Percentiles rank a stretch among this genome's conserved stretches.
These are phyloP conservation scores for Agriopis marginaria DNA, from an alignment of 2,888 invertebrate genomes.

Conservation along the genomic window DNA sequence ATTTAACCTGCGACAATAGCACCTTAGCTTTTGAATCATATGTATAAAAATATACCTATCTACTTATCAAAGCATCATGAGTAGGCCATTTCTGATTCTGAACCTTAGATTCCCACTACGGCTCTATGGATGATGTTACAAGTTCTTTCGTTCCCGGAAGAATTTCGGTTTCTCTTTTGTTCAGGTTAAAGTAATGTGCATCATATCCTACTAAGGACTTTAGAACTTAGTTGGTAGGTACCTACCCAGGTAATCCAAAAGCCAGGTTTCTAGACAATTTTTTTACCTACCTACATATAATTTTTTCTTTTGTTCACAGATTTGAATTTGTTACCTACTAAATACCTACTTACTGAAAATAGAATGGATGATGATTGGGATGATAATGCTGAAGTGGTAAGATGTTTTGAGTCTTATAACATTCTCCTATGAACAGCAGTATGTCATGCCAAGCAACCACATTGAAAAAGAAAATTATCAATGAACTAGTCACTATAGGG, in stretches of 20 bases:
- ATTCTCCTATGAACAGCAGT: neutral
- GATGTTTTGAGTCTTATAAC: conserved; percentile 36
- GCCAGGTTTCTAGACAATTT: neutral
- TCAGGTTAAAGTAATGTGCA: neutral
- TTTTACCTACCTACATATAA: conserved; percentile 33
- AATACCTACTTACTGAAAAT: conserved; percentile 31
- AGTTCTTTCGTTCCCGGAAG: neutral
- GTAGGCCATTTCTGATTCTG: neutral
- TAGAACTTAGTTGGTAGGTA: neutral
- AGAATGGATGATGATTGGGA: conserved; percentile 87
- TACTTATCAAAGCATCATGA: neutral
- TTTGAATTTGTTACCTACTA: neutral
- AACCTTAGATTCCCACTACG: neutral
- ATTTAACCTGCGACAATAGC: neutral
- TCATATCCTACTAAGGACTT: neutral
- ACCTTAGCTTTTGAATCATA: neutral
- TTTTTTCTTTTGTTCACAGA: conserved; percentile 35
- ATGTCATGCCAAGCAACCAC: too few relatives aligned
- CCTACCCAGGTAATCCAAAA: neutral
- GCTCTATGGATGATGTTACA: neutral
- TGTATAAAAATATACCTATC: too few relatives aligned
- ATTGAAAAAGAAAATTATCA: too few relatives aligned
- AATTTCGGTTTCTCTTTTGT: neutral
- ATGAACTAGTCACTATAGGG: too few relatives aligned
- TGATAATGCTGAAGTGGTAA: conserved; percentile 72